Evolutionary conservation across 2,888 invertebrate genomes (phyloP), one percentile per base, ranked within the genome.

Genomic region (Lasioglossum oenotherae): DNA sequence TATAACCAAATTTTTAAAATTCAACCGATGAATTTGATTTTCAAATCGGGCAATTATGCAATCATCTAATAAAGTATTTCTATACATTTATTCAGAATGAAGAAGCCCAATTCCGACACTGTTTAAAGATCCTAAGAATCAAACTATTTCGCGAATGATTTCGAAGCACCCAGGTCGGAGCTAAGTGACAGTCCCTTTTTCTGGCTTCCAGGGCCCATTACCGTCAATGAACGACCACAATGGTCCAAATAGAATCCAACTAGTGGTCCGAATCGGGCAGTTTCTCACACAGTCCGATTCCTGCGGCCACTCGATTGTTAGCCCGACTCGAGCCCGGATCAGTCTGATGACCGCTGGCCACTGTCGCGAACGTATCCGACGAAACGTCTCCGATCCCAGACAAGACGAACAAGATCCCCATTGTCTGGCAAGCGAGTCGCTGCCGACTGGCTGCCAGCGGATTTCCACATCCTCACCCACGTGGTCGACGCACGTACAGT

Each of bases 401-500:
- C 44, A 35, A 44, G 27, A 14, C 35, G 57, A 74, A 84, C 82
- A 78, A 46, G 71, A 71, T 74, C 46, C 64, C n/a, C 78, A 78
- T 82, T 84, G 84, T 84, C 74, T 49, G 57, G 44, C 49, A 14
- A 44, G 23, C 57, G 69, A 27, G 27, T 27, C 27, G 53, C n/a
- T 49, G 31, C 38, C 64, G 71, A 35, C 12, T 60, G 71, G 67
- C 23, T 74, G 73, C 10, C 60, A 31, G 46, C 72, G n/a, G 23
- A 57, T 80, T 49, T 74, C 38, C 73, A 64, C 67, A 73, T 38
- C 69, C 46, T 83, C 84, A 60, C 86, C 80, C 78, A 85, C 81
- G 79, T 83, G 84, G 74, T 77, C 64, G 64, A 19, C 19, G 86
- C 75, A 78, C 80, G 87, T 87, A 87, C 88, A 87, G 88, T 83